Percentiles rank a stretch among this genome's conserved stretches.
These are phyloP conservation scores for Rhodeus uyekii DNA, from an alignment of 2,797 vertebrate genomes.

Conservation along the genomic window DNA sequence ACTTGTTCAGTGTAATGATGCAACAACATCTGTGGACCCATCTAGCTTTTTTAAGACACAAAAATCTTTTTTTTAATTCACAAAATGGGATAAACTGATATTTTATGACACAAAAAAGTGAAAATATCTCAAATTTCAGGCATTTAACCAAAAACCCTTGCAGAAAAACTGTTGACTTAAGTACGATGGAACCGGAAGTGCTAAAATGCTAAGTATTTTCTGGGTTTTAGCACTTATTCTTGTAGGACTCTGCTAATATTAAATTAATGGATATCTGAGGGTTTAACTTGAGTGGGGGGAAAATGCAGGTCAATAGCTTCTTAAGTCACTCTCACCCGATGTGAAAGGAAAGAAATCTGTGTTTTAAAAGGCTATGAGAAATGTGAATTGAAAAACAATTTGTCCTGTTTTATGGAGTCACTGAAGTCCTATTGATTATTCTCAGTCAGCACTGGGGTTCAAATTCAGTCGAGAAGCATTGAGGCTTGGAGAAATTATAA, in stretches of 20 bases:
- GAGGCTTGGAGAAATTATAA: neutral
- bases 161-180: neutral
- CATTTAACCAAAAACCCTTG: neutral
- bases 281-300: neutral
- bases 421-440: slow-evolving; percentile 27
- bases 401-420: slow-evolving; percentile 4
- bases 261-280: neutral
- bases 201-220: neutral
- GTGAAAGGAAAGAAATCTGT: neutral
- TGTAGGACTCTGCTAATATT: neutral
- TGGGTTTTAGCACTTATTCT: neutral
- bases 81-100: no score
- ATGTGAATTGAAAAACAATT: slow-evolving; percentile 29
- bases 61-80: neutral
- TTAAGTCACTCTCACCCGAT: neutral
- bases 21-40: neutral
- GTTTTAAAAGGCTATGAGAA: slow-evolving; percentile 20
- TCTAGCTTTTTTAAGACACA: neutral
- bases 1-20: neutral
- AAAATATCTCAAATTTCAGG: neutral
- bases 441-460: neutral
- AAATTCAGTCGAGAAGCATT: neutral
- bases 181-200: neutral
- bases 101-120: neutral
- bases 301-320: neutral